Evolutionary conservation across 2,797 vertebrate species (phyloP).

Genomic region (Fundulus diaphanus): DNA sequence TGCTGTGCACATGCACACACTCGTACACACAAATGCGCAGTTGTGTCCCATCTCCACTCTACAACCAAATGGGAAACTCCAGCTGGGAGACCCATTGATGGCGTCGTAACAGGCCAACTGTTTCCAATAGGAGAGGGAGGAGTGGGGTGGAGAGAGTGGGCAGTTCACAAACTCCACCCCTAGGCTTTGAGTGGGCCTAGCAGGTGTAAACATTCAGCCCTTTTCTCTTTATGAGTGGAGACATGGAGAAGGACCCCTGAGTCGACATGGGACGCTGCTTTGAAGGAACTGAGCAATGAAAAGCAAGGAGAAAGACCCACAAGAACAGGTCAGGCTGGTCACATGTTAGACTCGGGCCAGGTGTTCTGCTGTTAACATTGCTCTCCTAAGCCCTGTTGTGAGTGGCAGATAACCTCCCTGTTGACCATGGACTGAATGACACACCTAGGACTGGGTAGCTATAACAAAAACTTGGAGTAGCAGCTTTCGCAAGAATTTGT

Average conservation of each 20-base stretch:
- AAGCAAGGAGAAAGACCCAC: conserved; percentile 52
- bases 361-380: conserved; percentile 67
- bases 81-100: conserved; percentile 85
- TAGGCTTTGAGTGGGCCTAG: conserved; percentile 78
- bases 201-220: conserved; percentile 84
- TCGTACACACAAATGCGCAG: conserved; percentile 35
- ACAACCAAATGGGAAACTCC: conserved; percentile 76
- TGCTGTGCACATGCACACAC: conserved; percentile 59
- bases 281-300: conserved; percentile 76
- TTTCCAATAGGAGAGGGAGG: conserved; percentile 81
- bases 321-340: conserved; percentile 33
- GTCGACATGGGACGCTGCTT: conserved; percentile 69
- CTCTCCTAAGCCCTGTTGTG: conserved; percentile 46
- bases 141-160: conserved; percentile 78
- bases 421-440: conserved; percentile 56
- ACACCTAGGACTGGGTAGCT: conserved; percentile 30
- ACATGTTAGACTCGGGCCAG: conserved; percentile 51
- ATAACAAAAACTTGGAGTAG: conserved; percentile 41
- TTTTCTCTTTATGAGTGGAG: conserved; percentile 71
- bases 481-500: conserved; percentile 53
- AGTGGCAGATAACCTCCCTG: conserved; percentile 71
- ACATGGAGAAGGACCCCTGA: conserved; percentile 64
- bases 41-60: conserved; percentile 61
- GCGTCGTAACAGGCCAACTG: conserved; percentile 78
- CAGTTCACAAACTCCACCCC: conserved; percentile 81